These are phyloP conservation scores for Tetramorium bicarinatum DNA, from an alignment of 2,888 invertebrate genomes.

Conservation along the genomic window DNA sequence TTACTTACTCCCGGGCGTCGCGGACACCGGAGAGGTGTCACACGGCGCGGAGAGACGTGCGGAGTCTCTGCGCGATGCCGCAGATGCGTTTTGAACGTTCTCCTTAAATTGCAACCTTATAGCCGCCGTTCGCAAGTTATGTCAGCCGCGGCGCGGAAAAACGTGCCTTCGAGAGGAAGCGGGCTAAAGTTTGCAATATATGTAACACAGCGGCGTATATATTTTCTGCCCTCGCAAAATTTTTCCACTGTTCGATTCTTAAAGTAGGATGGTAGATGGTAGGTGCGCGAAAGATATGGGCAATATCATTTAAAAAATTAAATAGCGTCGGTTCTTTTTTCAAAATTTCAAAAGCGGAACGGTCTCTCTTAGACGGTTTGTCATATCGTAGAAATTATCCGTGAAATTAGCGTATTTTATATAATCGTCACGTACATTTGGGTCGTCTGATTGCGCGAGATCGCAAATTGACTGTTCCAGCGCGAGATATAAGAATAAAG, in stretches of 20 bases:
- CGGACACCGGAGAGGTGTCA: neutral
- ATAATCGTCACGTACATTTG: neutral
- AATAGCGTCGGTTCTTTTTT: neutral
- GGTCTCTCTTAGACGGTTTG: neutral
- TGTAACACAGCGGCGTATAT: neutral
- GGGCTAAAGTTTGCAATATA: slow-evolving; percentile 6
- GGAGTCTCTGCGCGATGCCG: neutral
- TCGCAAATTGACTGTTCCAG: slow-evolving; percentile 36
- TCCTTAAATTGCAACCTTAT: slow-evolving; percentile 19
- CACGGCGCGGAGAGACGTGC: neutral
- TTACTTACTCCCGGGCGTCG: neutral
- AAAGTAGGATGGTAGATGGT: neutral
- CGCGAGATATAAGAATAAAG: slow-evolving; percentile 57
- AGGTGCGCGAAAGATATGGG: neutral
- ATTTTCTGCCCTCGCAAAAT: neutral
- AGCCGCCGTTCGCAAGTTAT: slow-evolving; percentile 26
- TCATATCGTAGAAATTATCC: neutral
- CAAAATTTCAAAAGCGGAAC: neutral
- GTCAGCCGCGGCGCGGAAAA: slow-evolving; percentile 19
- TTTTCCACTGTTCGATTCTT: neutral
- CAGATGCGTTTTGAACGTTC: slow-evolving; percentile 29
- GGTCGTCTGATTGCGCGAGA: slow-evolving; percentile 10
- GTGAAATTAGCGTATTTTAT: slow-evolving; percentile 2
- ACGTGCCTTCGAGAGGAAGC: slow-evolving; percentile 14
- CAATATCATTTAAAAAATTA: neutral